A percentile compares a stretch with the other conserved stretches of the same genome.
phyloP scores from a whole-genome alignment of 2,888 invertebrate species.

The Ophonus ardosiacus region DNA sequence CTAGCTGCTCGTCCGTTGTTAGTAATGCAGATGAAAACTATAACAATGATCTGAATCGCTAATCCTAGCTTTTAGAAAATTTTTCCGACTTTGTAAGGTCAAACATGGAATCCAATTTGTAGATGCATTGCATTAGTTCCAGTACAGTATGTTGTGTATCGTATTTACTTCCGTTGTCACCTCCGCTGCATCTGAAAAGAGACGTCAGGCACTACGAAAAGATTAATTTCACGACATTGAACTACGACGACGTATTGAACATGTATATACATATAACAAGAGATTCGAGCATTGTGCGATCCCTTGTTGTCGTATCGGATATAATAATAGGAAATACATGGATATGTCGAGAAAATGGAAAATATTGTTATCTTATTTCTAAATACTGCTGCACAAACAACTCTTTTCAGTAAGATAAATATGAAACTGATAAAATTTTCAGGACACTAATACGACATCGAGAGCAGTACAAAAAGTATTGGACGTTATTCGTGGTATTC shows the following conservation, averaged over 20 bases:
- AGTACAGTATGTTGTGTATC: not conserved
- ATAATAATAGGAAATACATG: not conserved
- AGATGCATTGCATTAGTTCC: conserved; percentile 21
- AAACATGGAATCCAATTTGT: conserved; percentile 13
- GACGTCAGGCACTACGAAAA: not conserved
- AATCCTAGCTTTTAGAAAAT: too few species aligned
- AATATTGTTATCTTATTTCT: not conserved
- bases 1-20: too few species aligned
- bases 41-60: too few species aligned
- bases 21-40: too few species aligned
- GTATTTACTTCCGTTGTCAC: conserved; percentile 30
- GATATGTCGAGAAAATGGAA: not conserved
- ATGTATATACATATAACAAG: not conserved
- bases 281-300: not conserved
- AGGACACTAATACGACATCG: too few species aligned
- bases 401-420: too few species aligned
- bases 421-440: too few species aligned
- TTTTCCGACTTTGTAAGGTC: not conserved
- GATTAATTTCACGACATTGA: conserved; percentile 5
- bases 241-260: conserved; percentile 5
- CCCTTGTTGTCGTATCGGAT: not conserved
- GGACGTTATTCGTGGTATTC: too few species aligned
- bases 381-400: too few species aligned
- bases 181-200: not conserved
- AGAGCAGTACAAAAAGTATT: too few species aligned